phyloP scores from a whole-genome alignment of 2,797 vertebrate species.

The Glossophaga mutica region DNA sequence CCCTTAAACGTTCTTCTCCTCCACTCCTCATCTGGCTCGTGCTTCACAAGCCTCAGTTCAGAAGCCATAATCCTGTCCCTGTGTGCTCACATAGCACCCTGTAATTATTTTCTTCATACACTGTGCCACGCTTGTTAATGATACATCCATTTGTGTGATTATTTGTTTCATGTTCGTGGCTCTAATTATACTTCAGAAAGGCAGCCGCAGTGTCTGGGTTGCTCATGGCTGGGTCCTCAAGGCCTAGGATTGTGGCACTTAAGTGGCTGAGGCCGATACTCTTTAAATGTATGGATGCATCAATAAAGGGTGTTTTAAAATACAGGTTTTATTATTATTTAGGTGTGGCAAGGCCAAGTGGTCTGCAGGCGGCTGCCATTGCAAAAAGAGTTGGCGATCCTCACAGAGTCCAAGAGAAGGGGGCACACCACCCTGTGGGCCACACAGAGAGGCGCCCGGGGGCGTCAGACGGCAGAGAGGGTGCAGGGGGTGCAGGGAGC shows the following conservation, averaged over 20 bases:
- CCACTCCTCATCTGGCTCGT: not conserved
- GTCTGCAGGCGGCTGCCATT: not conserved
- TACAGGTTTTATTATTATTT: not conserved
- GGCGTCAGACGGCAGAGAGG: not conserved
- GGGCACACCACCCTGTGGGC: accelerated
- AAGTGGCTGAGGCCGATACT: not conserved
- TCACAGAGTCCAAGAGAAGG: not conserved
- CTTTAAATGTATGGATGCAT: not conserved
- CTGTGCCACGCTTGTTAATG: not conserved
- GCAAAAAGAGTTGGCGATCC: not conserved
- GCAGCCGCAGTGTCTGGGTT: not conserved
- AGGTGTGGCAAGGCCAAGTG: not conserved
- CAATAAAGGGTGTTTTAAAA: not conserved
- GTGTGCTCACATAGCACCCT: not conserved
- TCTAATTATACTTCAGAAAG: not conserved
- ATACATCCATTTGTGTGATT: not conserved
- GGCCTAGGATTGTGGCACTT: not conserved
- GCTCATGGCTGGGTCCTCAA: not conserved
- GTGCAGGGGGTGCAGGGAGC: not conserved
- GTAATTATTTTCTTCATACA: not conserved
- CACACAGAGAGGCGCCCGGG: accelerated
- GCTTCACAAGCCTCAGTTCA: not conserved
- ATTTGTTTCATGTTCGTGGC: not conserved
- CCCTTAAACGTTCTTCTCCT: not conserved
- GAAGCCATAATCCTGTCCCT: not conserved